Evolutionary conservation across 2,888 invertebrate genomes (phyloP).

Genomic region (Ectropis crepuscularia): DNA sequence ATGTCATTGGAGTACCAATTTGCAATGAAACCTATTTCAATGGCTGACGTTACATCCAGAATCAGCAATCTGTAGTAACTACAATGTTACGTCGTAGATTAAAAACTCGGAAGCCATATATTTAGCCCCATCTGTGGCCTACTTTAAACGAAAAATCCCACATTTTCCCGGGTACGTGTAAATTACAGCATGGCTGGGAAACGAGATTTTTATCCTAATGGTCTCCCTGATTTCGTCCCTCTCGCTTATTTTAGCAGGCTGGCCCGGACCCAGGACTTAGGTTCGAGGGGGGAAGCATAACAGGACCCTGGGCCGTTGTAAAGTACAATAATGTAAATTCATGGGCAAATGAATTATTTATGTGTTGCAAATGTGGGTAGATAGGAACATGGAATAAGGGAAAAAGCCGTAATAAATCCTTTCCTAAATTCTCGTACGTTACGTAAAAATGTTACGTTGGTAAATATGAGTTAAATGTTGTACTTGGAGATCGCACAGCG

Average conservation of each 20-base stretch:
- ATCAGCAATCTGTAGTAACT: too few relatives aligned
- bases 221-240: constrained; percentile 27
- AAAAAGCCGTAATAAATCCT: constrained; percentile 14
- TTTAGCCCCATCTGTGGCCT: constrained; percentile 25
- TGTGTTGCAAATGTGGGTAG: constrained; percentile 18
- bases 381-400: constrained; percentile 13
- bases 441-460: neutral
- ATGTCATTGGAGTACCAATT: too few relatives aligned
- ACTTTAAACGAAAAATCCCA: constrained; percentile 26
- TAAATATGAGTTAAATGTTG: constrained; percentile 1
- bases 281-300: constrained; percentile 12
- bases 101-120: constrained; percentile 14
- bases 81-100: neutral
- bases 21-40: too few relatives aligned
- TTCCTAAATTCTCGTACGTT: constrained; percentile 1
- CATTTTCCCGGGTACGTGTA: constrained; percentile 26
- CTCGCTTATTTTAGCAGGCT: constrained; percentile 24
- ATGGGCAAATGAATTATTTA: constrained; percentile 26
- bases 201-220: constrained; percentile 29
- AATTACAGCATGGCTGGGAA: constrained; percentile 29
- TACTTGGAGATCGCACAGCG: constrained; percentile 22
- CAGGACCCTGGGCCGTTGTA: constrained; percentile 9
- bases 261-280: constrained; percentile 18
- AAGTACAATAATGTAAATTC: constrained; percentile 25
- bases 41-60: too few relatives aligned